Base-by-base conservation (phyloP, 2,113 vertebrate species). In the Scomber scombrus region DNA sequence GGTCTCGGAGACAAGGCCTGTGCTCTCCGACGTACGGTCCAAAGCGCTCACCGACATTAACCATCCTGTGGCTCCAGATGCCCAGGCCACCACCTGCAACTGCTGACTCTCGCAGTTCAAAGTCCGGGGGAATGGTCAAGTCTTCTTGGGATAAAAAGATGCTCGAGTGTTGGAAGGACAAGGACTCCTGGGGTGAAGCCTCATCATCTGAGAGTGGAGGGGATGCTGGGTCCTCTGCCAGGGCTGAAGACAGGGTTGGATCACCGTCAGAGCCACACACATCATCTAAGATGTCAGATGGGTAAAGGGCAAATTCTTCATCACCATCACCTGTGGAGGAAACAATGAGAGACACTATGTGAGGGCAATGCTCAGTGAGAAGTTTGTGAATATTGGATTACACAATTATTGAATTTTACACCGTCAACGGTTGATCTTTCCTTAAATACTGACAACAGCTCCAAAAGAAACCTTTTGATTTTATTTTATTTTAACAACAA, bases 21-120 rank as follows among this genome's bases (percentile, higher is more conserved):
- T 95, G 96, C 86, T 97, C 96, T 88, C 96, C 97, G 50, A 96
- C 85, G 19, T 97, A 98, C n/a, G 98, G 97, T 89, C 98, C 98
- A 77, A 99, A 96, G 67, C 94, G 96, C 88, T 99, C 97, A 11
- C 97, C 98, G 2, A 89, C 88, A 86, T 96, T 95, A 84, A 99
- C 94, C 92, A 94, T 97, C 92, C 96, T 96, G 90, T 94, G 95
- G 91, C 96, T 96, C 97, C 97, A 99, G 94, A 99, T 95, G 87
- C 98, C 98, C 90, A 97, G 93, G 91, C 95, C 94, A 6, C 94
- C 95, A 16, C 94, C 95, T 31, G 94, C 92, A 86, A 96, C 61
- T 47, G 85, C 94, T 50, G 98, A 99, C 90, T 98, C 96, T 75
- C 97, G 95, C 64, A 99, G 94, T 80, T 99, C 97, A 89, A 99